phyloP scores from a whole-genome alignment of 2,797 vertebrate genomes.

The Borostomias antarcticus region DNA sequence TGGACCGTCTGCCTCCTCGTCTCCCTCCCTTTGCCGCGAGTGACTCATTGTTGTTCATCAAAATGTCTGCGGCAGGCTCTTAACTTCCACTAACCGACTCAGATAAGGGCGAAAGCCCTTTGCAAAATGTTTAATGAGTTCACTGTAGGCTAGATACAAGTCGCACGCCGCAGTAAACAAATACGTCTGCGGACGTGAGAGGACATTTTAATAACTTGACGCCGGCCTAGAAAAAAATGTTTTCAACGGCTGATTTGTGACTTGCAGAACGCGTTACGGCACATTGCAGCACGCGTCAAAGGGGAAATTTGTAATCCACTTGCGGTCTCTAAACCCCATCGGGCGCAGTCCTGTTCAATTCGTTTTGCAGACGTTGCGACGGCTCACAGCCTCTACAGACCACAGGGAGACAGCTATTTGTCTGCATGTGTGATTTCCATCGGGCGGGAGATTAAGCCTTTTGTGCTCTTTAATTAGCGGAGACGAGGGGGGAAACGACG shows the following conservation, averaged over 20 bases:
- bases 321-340: not conserved
- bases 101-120: slow-evolving; percentile 27
- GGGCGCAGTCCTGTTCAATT: not conserved
- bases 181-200: slow-evolving; percentile 21
- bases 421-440: slow-evolving; percentile 5
- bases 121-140: slow-evolving; percentile 21
- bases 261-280: not conserved
- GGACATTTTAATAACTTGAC: not conserved
- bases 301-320: too few species aligned
- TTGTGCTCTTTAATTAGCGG: slow-evolving; percentile 20
- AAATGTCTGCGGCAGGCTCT: slow-evolving; percentile 32
- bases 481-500: not conserved
- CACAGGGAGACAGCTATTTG: not conserved
- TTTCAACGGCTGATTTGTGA: slow-evolving; percentile 16
- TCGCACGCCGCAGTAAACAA: slow-evolving; percentile 30
- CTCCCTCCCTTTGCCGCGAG: slow-evolving; percentile 24
- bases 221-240: slow-evolving; percentile 22
- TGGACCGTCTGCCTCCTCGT: slow-evolving; percentile 12
- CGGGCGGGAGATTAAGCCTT: slow-evolving; percentile 1
- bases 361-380: not conserved
- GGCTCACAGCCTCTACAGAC: not conserved
- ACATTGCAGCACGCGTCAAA: not conserved
- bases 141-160: slow-evolving; percentile 40
- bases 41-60: slow-evolving; percentile 44
- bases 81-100: slow-evolving; percentile 34